phyloP scores from a whole-genome alignment of 2,113 vertebrate species.

The Probosciger aterrimus region DNA sequence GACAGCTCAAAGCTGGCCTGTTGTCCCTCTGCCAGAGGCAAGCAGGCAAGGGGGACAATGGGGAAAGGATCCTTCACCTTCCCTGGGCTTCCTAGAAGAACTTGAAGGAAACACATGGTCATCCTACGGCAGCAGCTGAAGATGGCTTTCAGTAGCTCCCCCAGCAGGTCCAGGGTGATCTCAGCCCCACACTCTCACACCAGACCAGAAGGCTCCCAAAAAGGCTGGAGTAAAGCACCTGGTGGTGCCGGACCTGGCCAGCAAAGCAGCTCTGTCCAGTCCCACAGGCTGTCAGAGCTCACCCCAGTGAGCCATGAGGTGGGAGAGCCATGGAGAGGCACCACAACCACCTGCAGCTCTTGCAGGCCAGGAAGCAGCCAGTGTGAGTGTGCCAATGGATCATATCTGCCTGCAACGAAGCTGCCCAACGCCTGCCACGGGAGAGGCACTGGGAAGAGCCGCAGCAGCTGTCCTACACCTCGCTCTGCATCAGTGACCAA shows the following conservation, averaged over 20 bases:
- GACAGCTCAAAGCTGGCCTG: not conserved
- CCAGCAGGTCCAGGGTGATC: rapidly evolving
- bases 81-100: not conserved
- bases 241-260: not conserved
- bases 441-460: not conserved
- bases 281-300: not conserved
- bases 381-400: rapidly evolving
- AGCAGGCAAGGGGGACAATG: not conserved
- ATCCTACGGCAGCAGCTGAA: not conserved
- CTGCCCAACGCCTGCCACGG: rapidly evolving
- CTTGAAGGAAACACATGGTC: rapidly evolving
- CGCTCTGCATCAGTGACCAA: not conserved
- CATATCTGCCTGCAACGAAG: not conserved
- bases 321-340: not conserved
- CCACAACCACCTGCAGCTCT: rapidly evolving
- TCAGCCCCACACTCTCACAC: not conserved
- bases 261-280: not conserved
- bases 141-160: not conserved
- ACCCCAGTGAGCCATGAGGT: rapidly evolving
- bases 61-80: not conserved
- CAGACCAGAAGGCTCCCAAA: not conserved
- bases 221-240: not conserved
- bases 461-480: rapidly evolving
- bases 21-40: not conserved
- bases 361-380: rapidly evolving